Evolutionary conservation across 2,113 vertebrate species (phyloP).

Genomic region (Dunckerocampus dactyliophorus): DNA sequence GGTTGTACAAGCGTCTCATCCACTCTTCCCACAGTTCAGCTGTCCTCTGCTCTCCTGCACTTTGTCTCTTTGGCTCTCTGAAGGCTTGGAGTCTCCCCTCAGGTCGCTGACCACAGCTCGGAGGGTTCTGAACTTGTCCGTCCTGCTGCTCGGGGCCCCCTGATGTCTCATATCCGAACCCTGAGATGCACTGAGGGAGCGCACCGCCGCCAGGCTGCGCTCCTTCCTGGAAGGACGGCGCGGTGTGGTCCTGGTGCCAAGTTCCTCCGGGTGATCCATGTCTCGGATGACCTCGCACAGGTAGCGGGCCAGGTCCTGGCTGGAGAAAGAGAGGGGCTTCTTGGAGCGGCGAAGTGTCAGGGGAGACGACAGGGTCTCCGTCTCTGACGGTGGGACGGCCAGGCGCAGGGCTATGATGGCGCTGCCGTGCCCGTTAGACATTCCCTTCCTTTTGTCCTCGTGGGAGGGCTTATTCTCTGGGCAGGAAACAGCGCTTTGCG

Average conservation of each 20-base stretch:
- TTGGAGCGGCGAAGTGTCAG: conserved; percentile 59
- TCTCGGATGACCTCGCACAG: conserved; percentile 74
- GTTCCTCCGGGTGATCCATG: conserved; percentile 57
- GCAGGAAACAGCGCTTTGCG: conserved; percentile 59
- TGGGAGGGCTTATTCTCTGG: conserved; percentile 56
- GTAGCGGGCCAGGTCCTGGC: conserved; percentile 72
- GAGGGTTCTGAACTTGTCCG: conserved; percentile 65
- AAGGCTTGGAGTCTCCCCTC: conserved; percentile 50
- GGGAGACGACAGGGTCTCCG: conserved; percentile 60
- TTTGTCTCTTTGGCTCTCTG: conserved; percentile 55
- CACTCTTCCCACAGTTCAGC: conserved; percentile 64
- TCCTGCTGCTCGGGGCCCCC: conserved; percentile 44
- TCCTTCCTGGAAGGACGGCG: conserved; percentile 61
- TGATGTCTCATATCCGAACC: conserved; percentile 55
- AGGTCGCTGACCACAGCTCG: conserved; percentile 60
- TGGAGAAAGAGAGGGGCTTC: conserved; percentile 66
- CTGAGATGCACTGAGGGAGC: conserved; percentile 75
- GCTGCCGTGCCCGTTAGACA: conserved; percentile 49
- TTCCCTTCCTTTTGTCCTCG: conserved; percentile 40
- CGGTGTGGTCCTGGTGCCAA: conserved; percentile 54
- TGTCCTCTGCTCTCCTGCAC: conserved; percentile 62
- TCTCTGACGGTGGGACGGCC: conserved; percentile 68
- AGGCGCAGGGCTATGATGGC: conserved; percentile 68
- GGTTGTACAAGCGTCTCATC: conserved; percentile 35
- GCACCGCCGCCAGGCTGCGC: conserved; percentile 65